These are phyloP conservation scores for Fissipunctia ypsillon DNA, from an alignment of 2,888 invertebrate genomes.

Conservation along the genomic window DNA sequence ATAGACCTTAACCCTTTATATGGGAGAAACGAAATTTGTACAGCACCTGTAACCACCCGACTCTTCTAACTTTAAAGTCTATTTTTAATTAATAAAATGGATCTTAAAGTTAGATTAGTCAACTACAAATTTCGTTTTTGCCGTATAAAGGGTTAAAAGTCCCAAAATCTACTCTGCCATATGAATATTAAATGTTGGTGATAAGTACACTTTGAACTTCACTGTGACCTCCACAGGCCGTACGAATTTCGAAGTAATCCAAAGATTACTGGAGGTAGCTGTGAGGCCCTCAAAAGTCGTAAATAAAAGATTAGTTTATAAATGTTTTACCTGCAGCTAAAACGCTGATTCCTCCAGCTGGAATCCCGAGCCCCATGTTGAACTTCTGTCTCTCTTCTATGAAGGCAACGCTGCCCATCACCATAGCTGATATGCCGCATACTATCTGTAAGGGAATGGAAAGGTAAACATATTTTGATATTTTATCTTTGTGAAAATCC, in stretches of 20 bases:
- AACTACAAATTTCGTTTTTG: too few species aligned
- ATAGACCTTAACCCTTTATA: too few species aligned
- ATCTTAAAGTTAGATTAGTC: too few species aligned
- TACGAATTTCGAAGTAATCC: not conserved
- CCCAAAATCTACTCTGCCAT: not conserved
- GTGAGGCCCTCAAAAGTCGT: not conserved
- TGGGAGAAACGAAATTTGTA: too few species aligned
- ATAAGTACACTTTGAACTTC: not conserved
- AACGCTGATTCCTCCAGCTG: conserved; percentile 91
- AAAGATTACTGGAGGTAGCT: not conserved
- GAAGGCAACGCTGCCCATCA: conserved; percentile 92
- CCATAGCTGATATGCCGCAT: conserved; percentile 91
- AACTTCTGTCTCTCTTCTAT: conserved; percentile 91
- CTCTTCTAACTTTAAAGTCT: too few species aligned
- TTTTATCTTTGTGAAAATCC: too few species aligned
- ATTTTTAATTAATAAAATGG: too few species aligned
- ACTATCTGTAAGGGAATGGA: conserved; percentile 87
- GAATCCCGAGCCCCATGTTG: conserved; percentile 91
- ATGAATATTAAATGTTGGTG: not conserved
- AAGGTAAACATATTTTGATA: too few species aligned
- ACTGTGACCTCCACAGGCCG: not conserved
- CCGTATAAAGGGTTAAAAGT: too few species aligned
- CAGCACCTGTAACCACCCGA: too few species aligned
- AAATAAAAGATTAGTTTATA: not conserved
- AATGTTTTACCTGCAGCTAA: conserved; percentile 89